A percentile compares a stretch with the other conserved stretches of the same genome.
These are phyloP conservation scores for Branchinecta lynchi DNA, from an alignment of 1,140 invertebrate genomes.

Conservation along the genomic window DNA sequence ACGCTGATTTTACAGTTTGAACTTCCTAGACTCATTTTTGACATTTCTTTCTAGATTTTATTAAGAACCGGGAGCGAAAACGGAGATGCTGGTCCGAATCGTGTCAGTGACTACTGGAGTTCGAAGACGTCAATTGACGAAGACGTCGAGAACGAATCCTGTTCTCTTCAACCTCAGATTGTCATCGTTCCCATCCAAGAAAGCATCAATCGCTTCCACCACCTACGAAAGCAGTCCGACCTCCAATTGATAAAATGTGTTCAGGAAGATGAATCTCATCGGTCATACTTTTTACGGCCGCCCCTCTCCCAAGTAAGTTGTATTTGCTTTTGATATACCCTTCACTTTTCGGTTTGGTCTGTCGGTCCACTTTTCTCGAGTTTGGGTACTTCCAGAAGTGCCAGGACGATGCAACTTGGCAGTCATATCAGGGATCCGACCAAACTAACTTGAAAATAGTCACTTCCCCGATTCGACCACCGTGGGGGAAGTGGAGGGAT, in stretches of 20 bases:
- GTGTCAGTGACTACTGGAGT: slow-evolving; percentile 21
- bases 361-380: too few species aligned
- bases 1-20: neutral
- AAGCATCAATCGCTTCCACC: slow-evolving; percentile 45
- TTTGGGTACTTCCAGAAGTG: too few species aligned
- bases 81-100: neutral
- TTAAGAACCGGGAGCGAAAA: neutral
- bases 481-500: too few species aligned
- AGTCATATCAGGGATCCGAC: too few species aligned
- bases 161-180: slow-evolving; percentile 2
- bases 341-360: too few species aligned
- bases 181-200: slow-evolving; percentile 24
- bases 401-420: too few species aligned
- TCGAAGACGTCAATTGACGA: slow-evolving; percentile 15
- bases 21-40: slow-evolving; percentile 4
- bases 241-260: slow-evolving; percentile 55
- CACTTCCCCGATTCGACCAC: too few species aligned
- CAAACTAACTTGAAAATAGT: too few species aligned
- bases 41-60: neutral
- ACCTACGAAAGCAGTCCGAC: slow-evolving; percentile 69
- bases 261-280: slow-evolving; percentile 55
- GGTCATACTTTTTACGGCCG: slow-evolving; percentile 75
- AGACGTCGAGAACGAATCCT: slow-evolving; percentile 2
- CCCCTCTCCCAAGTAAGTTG: slow-evolving; percentile 43
- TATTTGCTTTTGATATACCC: too few species aligned